Percentiles rank a stretch among this genome's conserved stretches.
Conservation (phyloP, 2,113 vertebrate species). For the Neolamprologus brichardi region DNA sequence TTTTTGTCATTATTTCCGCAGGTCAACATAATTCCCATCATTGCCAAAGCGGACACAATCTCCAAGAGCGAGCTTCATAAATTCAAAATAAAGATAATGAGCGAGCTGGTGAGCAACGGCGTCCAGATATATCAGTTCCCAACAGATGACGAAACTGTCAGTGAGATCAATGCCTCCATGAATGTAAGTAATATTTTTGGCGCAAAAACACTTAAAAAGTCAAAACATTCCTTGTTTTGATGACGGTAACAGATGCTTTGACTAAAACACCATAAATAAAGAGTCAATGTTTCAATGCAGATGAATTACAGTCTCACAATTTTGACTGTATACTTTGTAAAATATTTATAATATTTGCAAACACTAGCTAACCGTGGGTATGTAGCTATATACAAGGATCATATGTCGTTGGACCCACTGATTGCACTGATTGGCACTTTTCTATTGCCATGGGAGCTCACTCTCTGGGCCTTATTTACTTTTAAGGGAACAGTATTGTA, state of each 20-base stretch:
- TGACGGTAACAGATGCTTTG: not conserved
- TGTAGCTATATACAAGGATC: not conserved
- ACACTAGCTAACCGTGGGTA: not conserved
- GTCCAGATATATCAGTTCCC: conserved; percentile 99
- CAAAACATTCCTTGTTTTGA: not conserved
- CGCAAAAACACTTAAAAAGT: not conserved
- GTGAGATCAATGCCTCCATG: conserved; percentile 96
- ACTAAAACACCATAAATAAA: not conserved
- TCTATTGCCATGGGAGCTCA: not conserved
- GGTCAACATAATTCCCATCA: conserved; percentile 98
- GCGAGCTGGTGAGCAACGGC: conserved; percentile 94
- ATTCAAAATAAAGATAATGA: conserved; percentile 99
- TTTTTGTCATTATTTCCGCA: conserved; percentile 17
- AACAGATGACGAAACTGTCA: conserved; percentile 87
- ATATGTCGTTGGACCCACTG: not conserved
- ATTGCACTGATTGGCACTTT: not conserved
- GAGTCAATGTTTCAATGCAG: not conserved
- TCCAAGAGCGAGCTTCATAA: conserved; percentile 97
- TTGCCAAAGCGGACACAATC: conserved; percentile 97
- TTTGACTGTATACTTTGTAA: not conserved
- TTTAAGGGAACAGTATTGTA: not conserved
- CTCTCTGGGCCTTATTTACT: not conserved
- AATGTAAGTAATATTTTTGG: conserved; percentile 78
- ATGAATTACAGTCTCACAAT: not conserved
- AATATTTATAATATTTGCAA: not conserved